Percentiles rank a stretch among this genome's conserved stretches.
These are phyloP conservation scores for Novumbra hubbsi DNA, from an alignment of 2,797 vertebrate genomes.

Conservation along the genomic window DNA sequence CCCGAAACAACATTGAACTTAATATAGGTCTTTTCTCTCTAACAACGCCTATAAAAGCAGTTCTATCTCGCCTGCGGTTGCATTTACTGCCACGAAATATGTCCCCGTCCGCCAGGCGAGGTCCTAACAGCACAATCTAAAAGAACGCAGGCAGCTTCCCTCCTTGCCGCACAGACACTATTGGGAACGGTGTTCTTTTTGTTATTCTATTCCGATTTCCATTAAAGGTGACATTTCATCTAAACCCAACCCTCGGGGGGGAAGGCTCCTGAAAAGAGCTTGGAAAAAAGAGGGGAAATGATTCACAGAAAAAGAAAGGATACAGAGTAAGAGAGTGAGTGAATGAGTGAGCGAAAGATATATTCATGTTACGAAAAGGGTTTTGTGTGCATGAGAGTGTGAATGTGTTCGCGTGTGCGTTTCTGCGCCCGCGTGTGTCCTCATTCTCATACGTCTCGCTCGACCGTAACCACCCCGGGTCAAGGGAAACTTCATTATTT, in stretches of 20 bases:
- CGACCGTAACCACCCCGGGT: constrained; percentile 57
- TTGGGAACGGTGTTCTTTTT: constrained; percentile 67
- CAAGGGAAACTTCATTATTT: constrained; percentile 80
- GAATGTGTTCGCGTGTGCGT: constrained; percentile 23
- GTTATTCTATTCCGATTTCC: constrained; percentile 82
- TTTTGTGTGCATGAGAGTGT: constrained; percentile 38
- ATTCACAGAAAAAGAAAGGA: constrained; percentile 30
- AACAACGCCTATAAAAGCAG: constrained; percentile 1
- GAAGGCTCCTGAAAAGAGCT: constrained; percentile 64
- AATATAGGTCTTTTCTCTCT: neutral
- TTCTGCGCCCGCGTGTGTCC: constrained; percentile 13
- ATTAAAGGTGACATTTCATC: constrained; percentile 88
- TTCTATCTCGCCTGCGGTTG: constrained; percentile 1
- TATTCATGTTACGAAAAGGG: constrained; percentile 36
- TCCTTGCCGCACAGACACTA: constrained; percentile 45
- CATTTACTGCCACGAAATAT: constrained; percentile 5
- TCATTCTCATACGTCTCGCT: constrained; percentile 62
- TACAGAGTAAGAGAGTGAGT: constrained; percentile 2
- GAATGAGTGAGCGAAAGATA: constrained; percentile 4
- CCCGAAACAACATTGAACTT: neutral
- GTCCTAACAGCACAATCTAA: constrained; percentile 1
- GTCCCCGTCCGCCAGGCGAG: neutral
- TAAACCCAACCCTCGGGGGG: constrained; percentile 80
- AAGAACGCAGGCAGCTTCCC: constrained; percentile 45
- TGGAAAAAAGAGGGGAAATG: constrained; percentile 29